Evolutionary conservation across 2,113 vertebrate genomes (phyloP), one percentile per base, ranked within the genome.

Genomic region (Petromus typicus): DNA sequence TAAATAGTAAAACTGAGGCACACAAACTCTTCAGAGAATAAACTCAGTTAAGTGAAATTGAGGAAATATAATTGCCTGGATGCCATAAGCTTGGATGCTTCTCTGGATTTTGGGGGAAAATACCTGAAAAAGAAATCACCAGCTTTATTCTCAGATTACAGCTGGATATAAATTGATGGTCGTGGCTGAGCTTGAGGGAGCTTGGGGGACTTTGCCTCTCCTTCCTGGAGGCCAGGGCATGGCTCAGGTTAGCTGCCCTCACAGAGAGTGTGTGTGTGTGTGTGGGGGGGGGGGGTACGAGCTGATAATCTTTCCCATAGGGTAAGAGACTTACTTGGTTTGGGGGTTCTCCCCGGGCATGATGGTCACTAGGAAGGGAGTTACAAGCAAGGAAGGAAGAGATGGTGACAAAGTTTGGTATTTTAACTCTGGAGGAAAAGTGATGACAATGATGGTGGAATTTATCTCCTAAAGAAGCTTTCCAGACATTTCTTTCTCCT

Each of bases 341-440:
- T 61, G 43, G 40, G n/a, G 75, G n/a, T 40, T 61, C 23, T 78
- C 27, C 30, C 22, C 25, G 40, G 56, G 57, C 32, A 45, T 43
- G 54, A n/a, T 51, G 69, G 27, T 67, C 90, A 51, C 61, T 64
- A 69, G 66, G 51, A 90, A 90, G 61, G 27, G 82, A 86, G 69
- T 34, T 56, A 34, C 3, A 80, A 76, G n/a, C 10, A 17, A 91
- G 51, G 81, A 75, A 57, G 3, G 34, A 73, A 51, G 25, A 40
- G 76, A 48, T 78, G 25, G 40, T 63, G 61, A 57, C 13, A 32
- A 66, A 75, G 37, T 78, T 75, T 90, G 45, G 10, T 79, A 63
- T 79, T 95, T 95, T 96, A 86, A 95, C 32, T 86, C 64, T 10
- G 2, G 43, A 80, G 30, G 64, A 54, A 12, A 87, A 37, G 25